These are phyloP conservation scores for Fregetta grallaria DNA, from an alignment of 2,113 vertebrate genomes.

Conservation along the genomic window DNA sequence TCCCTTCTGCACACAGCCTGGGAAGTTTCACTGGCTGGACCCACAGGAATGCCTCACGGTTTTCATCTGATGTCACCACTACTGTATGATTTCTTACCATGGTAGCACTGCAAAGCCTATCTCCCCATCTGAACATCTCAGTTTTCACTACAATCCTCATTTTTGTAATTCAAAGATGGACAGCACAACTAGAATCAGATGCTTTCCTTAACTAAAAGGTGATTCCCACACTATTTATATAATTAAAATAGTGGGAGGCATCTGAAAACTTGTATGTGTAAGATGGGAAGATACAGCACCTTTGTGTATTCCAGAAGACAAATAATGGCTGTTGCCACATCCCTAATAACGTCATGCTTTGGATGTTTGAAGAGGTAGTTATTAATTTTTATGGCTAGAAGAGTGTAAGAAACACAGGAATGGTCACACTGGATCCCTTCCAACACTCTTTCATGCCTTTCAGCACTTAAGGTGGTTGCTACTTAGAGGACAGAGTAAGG, in stretches of 20 bases:
- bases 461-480: background rate
- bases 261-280: background rate
- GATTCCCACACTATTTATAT: background rate
- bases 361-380: background rate
- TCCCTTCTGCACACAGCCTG: background rate
- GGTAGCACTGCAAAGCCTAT: background rate
- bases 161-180: background rate
- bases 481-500: background rate
- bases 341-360: background rate
- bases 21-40: background rate
- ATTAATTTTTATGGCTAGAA: background rate
- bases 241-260: background rate
- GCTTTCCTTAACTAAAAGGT: background rate
- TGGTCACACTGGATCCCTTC: background rate
- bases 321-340: background rate
- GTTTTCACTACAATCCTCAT: background rate
- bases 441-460: background rate
- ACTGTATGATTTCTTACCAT: background rate
- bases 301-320: background rate
- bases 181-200: background rate
- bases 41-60: background rate
- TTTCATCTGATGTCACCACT: background rate
- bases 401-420: background rate
- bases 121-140: background rate
- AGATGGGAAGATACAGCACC: background rate